A percentile compares a stretch with the other conserved stretches of the same genome.
Evolutionary conservation across 2,113 vertebrate genomes (phyloP).

Genomic region (Bos indicus): DNA sequence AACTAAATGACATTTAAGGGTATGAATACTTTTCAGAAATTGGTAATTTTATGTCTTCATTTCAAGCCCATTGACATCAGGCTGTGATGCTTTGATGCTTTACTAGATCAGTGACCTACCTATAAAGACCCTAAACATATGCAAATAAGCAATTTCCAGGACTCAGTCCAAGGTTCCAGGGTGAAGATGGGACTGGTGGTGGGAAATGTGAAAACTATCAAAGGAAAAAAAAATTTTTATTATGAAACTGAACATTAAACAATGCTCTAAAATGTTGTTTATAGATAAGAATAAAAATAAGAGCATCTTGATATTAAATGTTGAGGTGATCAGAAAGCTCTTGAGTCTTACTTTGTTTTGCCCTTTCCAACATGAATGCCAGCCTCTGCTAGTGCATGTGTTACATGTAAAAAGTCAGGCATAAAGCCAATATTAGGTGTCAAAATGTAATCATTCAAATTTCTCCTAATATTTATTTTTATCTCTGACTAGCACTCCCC

Average conservation of each 20-base stretch:
- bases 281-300: not conserved
- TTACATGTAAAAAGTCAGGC: not conserved
- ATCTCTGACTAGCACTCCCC: not conserved
- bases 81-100: not conserved
- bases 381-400: not conserved
- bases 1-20: not conserved
- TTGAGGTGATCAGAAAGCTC: not conserved
- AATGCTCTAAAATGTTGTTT: not conserved
- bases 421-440: not conserved
- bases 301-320: not conserved
- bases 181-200: not conserved
- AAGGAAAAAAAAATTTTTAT: not conserved
- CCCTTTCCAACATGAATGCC: not conserved
- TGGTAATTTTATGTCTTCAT: not conserved
- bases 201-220: not conserved
- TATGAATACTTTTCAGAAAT: not conserved
- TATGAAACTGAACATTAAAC: not conserved
- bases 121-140: not conserved
- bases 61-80: not conserved
- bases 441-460: not conserved
- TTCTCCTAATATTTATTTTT: not conserved
- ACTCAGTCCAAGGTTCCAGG: not conserved
- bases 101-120: not conserved
- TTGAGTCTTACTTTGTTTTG: not conserved
- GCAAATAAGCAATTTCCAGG: not conserved